These are phyloP conservation scores for Drosophila fulvimacula DNA, from an alignment of 2,888 invertebrate genomes.

Conservation along the genomic window DNA sequence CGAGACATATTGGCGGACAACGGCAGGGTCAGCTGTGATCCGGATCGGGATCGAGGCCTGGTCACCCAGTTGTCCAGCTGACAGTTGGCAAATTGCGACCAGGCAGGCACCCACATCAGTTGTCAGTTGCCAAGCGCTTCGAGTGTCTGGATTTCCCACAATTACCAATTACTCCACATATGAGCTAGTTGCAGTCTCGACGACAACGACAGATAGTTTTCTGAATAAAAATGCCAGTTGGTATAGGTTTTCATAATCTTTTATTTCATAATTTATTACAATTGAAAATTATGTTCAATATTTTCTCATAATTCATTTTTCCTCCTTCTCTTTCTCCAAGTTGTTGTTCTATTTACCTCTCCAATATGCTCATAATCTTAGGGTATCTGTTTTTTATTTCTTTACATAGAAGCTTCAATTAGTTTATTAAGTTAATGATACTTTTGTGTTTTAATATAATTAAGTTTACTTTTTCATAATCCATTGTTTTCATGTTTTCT, in stretches of 20 bases:
- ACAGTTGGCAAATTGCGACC: conserved; percentile 65
- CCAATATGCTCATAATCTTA: conserved; percentile 51
- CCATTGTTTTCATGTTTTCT: conserved; percentile 22
- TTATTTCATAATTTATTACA: conserved; percentile 84
- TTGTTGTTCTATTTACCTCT: conserved; percentile 48
- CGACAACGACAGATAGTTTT: too few species aligned
- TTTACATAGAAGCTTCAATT: conserved; percentile 81
- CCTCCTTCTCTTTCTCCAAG: conserved; percentile 21
- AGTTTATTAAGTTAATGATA: conserved; percentile 80
- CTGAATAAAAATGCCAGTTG: neutral
- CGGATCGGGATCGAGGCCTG: conserved; percentile 4
- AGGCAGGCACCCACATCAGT: conserved; percentile 59
- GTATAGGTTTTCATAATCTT: conserved; percentile 73
- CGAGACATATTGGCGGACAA: conserved; percentile 39
- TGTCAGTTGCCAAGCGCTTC: conserved; percentile 48
- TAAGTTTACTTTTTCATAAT: conserved; percentile 60
- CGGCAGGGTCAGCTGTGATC: conserved; percentile 21
- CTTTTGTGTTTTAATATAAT: conserved; percentile 61
- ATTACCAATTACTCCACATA: too few species aligned
- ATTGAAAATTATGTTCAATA: conserved; percentile 83
- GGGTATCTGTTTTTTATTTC: conserved; percentile 71
- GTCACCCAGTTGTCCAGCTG: conserved; percentile 57
- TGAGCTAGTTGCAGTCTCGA: neutral
- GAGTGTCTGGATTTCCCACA: conserved; percentile 45
- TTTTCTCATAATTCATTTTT: conserved; percentile 52